These are phyloP conservation scores for Axinella damicornis DNA, from an alignment of 37 sponge, comb jelly and placozoan species.

Conservation along the genomic window DNA sequence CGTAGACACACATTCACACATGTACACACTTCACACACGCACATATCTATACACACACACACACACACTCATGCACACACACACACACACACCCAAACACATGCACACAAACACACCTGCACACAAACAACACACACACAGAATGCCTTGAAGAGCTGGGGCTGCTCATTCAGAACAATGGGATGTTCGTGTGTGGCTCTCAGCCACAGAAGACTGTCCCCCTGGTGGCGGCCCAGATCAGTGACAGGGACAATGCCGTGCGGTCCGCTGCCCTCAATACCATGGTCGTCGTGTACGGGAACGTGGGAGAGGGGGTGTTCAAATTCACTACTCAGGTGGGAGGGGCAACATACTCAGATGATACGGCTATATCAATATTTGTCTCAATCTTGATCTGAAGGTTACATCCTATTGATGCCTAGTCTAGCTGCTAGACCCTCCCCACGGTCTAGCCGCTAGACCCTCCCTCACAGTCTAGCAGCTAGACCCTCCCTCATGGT, in stretches of 20 bases:
- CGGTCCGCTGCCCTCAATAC: slow-evolving; percentile 91
- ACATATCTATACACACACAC: background rate
- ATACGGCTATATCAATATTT: too few relatives aligned
- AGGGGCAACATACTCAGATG: too few relatives aligned
- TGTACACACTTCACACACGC: background rate
- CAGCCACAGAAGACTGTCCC: slow-evolving; percentile 86
- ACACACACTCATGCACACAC: background rate
- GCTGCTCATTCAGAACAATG: slow-evolving; percentile 84
- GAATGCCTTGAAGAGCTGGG: slow-evolving; percentile 93
- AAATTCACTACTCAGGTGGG: slow-evolving; percentile 79
- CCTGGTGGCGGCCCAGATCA: slow-evolving; percentile 77
- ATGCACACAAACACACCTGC: slow-evolving; percentile 15
- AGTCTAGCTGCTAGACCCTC: too few relatives aligned
- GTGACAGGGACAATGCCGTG: slow-evolving; percentile 87
- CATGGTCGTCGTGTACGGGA: slow-evolving; percentile 82
- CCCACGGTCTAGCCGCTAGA: too few relatives aligned
- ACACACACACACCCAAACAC: slow-evolving; percentile 7
- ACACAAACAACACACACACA: too few relatives aligned
- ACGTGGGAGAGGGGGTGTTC: slow-evolving; percentile 85
- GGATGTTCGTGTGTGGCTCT: slow-evolving; percentile 87
- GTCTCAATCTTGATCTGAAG: too few relatives aligned
- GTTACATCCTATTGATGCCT: too few relatives aligned
- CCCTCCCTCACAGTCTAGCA: too few relatives aligned
- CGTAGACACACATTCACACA: too few relatives aligned
- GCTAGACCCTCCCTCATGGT: too few relatives aligned